phyloP scores from a whole-genome alignment of 2,113 vertebrate species.

The Scopus umbretta region DNA sequence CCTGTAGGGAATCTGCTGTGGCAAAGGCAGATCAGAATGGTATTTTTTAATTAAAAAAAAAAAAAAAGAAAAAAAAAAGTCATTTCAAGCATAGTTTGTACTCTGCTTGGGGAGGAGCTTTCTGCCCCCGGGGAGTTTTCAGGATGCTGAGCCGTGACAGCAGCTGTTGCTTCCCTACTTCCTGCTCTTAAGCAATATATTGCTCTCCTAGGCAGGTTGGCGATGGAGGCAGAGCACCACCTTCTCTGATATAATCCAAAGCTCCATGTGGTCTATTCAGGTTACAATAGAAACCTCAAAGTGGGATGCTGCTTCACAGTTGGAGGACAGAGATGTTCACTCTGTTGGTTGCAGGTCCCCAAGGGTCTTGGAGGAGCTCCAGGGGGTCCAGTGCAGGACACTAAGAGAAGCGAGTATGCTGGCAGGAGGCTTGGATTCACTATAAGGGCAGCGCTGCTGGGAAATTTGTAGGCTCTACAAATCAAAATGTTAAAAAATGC shows the following conservation, averaged over 20 bases:
- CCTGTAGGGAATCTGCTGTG: not conserved
- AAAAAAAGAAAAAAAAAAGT: not conserved
- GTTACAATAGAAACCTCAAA: not conserved
- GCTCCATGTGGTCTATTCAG: not conserved
- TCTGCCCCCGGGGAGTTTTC: not conserved
- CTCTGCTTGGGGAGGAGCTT: not conserved
- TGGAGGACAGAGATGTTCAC: not conserved
- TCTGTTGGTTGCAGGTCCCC: not conserved
- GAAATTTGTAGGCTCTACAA: not conserved
- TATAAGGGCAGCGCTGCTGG: not conserved
- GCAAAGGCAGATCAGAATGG: not conserved
- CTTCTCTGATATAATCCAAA: not conserved
- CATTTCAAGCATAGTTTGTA: not conserved
- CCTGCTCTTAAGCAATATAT: not conserved
- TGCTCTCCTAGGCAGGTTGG: not conserved
- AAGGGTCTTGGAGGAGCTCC: not conserved
- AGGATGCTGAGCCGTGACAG: not conserved
- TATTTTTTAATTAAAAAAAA: not conserved
- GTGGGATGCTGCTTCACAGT: not conserved
- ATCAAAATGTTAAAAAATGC: not conserved
- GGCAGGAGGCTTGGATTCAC: not conserved
- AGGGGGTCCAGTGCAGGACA: not conserved
- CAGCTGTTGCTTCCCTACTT: not conserved
- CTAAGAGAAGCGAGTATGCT: not conserved
- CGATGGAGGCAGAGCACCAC: not conserved